phyloP scores from a whole-genome alignment of 1,140 invertebrate genomes.

The Antheraea pernyi region DNA sequence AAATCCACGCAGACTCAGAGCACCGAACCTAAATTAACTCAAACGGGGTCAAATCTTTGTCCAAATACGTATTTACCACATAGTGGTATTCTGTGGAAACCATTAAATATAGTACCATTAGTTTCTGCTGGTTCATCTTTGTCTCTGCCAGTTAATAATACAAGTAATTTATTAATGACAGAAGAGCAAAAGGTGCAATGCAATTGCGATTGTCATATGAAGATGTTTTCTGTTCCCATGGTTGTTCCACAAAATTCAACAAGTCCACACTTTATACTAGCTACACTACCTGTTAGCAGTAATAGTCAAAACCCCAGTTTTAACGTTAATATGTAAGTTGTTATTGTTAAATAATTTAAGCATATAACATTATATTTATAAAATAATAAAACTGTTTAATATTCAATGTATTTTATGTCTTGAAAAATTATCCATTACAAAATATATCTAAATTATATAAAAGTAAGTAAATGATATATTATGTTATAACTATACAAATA shows the following conservation, averaged over 20 bases:
- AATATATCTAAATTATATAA: no score
- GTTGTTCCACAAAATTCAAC: background rate
- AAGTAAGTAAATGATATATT: no score
- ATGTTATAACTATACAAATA: no score
- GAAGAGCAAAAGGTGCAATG: constrained; percentile 23
- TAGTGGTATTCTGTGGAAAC: constrained; percentile 45
- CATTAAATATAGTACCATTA: constrained; percentile 34
- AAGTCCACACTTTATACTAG: constrained; percentile 17
- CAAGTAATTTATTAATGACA: background rate
- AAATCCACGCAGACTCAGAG: constrained; percentile 1
- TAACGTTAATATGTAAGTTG: background rate
- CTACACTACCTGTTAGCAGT: constrained; percentile 13
- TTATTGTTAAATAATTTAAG: background rate
- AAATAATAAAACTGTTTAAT: background rate
- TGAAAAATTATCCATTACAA: background rate
- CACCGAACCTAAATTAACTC: constrained; percentile 10
- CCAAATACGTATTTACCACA: constrained; percentile 27
- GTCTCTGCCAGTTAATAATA: background rate
- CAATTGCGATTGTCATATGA: constrained; percentile 44
- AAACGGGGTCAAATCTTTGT: constrained; percentile 24
- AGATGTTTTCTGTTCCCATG: background rate
- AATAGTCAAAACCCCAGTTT: constrained; percentile 13
- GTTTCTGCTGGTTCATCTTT: constrained; percentile 10
- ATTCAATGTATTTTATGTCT: background rate
- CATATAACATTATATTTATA: background rate